Evolutionary conservation across 2,797 vertebrate genomes (phyloP).

Genomic region (Gymnothorax javanicus): DNA sequence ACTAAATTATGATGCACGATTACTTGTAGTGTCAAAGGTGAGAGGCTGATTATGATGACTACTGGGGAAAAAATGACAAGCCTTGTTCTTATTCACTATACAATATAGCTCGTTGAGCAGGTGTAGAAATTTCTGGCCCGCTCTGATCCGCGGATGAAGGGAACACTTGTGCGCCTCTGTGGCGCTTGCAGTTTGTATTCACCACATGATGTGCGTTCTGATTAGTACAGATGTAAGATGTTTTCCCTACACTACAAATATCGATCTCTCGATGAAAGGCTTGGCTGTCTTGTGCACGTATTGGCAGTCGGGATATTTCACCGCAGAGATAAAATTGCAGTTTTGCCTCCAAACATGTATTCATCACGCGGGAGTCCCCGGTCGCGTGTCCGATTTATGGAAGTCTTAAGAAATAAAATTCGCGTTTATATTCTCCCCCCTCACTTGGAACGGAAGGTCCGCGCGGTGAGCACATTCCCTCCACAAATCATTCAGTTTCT

Average conservation of each 20-base stretch:
- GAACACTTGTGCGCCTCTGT: constrained; percentile 33
- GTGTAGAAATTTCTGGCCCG: constrained; percentile 33
- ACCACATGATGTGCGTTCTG: constrained; percentile 31
- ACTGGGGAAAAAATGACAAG: not conserved
- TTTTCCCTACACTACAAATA: constrained; percentile 38
- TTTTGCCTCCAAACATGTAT: constrained; percentile 19
- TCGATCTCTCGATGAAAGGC: constrained; percentile 37
- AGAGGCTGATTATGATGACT: no score
- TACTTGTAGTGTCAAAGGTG: not conserved
- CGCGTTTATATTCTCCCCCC: not conserved
- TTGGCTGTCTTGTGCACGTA: constrained; percentile 27
- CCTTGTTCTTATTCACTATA: constrained; percentile 24
- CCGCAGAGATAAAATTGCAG: constrained; percentile 25
- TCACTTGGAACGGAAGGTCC: constrained; percentile 37
- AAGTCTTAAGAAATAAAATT: constrained; percentile 7
- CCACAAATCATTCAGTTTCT: not conserved
- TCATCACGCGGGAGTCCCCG: constrained; percentile 30
- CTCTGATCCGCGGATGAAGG: constrained; percentile 22
- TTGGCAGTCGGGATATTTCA: constrained; percentile 23
- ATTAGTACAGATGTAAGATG: constrained; percentile 41
- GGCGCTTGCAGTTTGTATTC: constrained; percentile 42
- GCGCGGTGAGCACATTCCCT: not conserved
- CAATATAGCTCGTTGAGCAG: constrained; percentile 32
- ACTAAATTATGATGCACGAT: not conserved
- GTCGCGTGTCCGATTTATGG: constrained; percentile 2